Percentiles rank a stretch among this genome's conserved stretches.
Conservation (phyloP, 2,888 invertebrate species). For the Gymnoscelis rufifasciata region DNA sequence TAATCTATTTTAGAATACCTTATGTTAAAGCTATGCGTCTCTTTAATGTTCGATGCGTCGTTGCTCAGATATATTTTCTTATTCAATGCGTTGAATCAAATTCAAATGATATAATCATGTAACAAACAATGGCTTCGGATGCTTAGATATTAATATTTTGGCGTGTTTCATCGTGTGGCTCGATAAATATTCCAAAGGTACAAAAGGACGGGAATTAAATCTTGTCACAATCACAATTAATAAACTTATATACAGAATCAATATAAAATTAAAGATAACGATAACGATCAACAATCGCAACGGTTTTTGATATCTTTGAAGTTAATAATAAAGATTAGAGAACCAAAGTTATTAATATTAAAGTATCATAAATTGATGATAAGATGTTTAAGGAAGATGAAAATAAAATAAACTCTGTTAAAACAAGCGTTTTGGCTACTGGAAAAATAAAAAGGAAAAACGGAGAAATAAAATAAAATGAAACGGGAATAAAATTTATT, state of each 20-base stretch:
- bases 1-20: constrained; percentile 48
- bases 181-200: constrained; percentile 26
- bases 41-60: constrained; percentile 48
- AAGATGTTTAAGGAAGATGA: no score
- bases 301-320: no score
- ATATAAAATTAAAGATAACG: no score
- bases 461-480: constrained; percentile 10
- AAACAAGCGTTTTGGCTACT: no score
- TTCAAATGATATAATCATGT: constrained; percentile 12
- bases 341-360: no score
- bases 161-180: constrained; percentile 9
- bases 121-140: constrained; percentile 10
- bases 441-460: not conserved
- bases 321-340: no score
- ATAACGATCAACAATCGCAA: no score
- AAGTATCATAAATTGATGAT: no score
- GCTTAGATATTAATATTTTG: constrained; percentile 4
- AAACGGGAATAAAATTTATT: constrained; percentile 41
- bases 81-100: constrained; percentile 23
- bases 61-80: constrained; percentile 38
- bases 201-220: constrained; percentile 33
- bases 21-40: constrained; percentile 49
- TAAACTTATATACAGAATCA: not conserved
- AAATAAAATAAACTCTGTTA: no score
- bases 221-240: constrained; percentile 22